These are phyloP conservation scores for Coleophora deauratella DNA, from an alignment of 2,888 invertebrate species.

Conservation along the genomic window DNA sequence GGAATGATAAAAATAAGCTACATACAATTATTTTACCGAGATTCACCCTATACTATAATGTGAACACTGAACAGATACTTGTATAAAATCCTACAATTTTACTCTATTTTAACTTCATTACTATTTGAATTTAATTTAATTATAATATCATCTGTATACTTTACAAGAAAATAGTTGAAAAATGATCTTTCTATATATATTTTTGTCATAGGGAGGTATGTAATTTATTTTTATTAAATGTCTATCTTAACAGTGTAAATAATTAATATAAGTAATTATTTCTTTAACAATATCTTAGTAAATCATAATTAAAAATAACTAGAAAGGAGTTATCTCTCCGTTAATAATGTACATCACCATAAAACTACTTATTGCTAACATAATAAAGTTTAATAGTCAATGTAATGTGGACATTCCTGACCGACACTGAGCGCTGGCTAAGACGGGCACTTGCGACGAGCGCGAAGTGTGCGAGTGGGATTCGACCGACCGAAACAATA, in stretches of 20 bases:
- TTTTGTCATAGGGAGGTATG: constrained; percentile 20
- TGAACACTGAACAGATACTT: no score
- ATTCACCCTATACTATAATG: no score
- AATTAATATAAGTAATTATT: constrained; percentile 2
- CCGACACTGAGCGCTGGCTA: constrained; percentile 20
- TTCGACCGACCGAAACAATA: background rate
- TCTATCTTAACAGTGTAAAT: no score
- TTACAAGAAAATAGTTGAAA: constrained; percentile 2
- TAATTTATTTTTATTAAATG: constrained; percentile 11
- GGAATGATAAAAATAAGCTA: no score
- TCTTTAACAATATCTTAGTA: background rate
- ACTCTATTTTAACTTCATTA: no score
- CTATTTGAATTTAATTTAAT: constrained; percentile 1
- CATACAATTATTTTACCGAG: no score
- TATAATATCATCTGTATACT: constrained; percentile 1
- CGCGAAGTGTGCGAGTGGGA: constrained; percentile 9
- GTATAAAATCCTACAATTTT: no score
- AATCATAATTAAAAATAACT: constrained; percentile 5
- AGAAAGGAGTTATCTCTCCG: constrained; percentile 31
- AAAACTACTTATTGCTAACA: constrained; percentile 46
- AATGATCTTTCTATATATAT: constrained; percentile 16
- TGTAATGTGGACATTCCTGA: constrained; percentile 27
- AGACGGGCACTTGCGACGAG: constrained; percentile 23
- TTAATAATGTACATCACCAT: constrained; percentile 28
- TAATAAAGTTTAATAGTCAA: constrained; percentile 31